Evolutionary conservation across 2,888 invertebrate species (phyloP), one percentile per base, ranked within the genome.

Genomic region (Cataglyphis albicans): DNA sequence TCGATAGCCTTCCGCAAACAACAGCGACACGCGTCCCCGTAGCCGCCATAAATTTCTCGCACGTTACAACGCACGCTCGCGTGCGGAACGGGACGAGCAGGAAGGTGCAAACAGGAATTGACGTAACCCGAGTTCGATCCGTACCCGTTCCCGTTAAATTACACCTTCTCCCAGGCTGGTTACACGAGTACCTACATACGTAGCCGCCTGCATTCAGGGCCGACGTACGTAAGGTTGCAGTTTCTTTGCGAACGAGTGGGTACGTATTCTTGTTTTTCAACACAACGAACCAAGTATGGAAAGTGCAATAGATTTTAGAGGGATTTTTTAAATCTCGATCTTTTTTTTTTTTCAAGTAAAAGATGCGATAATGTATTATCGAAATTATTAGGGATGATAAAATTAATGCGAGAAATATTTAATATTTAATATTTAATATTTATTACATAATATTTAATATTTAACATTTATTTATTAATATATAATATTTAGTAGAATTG

Each of bases 121-220:
- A 90, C 89, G 89, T 89, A 90, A 87, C 84, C 82, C 85, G 68
- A 18, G 83, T 90, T 88, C 88, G 90, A 90, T 90, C 85, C 82
- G 72, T 65, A 52, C 76, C 80, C 68, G 84, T 89, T 88, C 86
- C 90, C 90, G 89, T 89, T 90, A 90, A 90, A 90, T 88, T 88
- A 87, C 89, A 88, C 86, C 88, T 88, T 84, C 89, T 83, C 84
- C 38, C 84, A 61, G 81, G 68, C 61, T 85, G 67, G 78, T 83
- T 89, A 89, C 88, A 89, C 84, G 73, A 81, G 80, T 81, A 85
- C 57, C 67, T 82, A 85, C 86, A 76, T 83, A 83, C 83, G 74
- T 74, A 82, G 25, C 25, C 1, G 35, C 21, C 21, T 21, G 59
- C 64, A 52, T 61, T n/a, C 64, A 81, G 78, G 75, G 68, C 64